A percentile compares a stretch with the other conserved stretches of the same genome.
phyloP scores from a whole-genome alignment of 2,888 invertebrate genomes.

The Troides oblongomaculatus region DNA sequence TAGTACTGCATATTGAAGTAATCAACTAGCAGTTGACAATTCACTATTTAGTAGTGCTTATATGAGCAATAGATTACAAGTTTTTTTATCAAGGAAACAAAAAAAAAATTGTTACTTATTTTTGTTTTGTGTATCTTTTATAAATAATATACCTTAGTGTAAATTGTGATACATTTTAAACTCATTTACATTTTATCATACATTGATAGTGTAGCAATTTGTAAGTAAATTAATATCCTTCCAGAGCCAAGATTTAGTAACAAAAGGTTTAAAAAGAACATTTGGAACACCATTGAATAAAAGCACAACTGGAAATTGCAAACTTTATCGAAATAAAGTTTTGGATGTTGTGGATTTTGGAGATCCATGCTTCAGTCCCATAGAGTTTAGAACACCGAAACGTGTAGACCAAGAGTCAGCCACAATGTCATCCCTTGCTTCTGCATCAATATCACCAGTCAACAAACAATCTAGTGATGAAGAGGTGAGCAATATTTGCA shows the following conservation, averaged over 20 bases:
- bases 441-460: slow-evolving; percentile 64
- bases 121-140: too few species aligned
- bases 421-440: slow-evolving; percentile 58
- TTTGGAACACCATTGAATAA: slow-evolving; percentile 66
- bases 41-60: too few species aligned
- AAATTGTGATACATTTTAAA: too few species aligned
- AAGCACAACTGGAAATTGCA: slow-evolving; percentile 39
- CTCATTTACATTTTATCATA: too few species aligned
- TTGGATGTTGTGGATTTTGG: slow-evolving; percentile 65
- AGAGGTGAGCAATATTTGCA: slow-evolving; percentile 48
- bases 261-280: slow-evolving; percentile 69
- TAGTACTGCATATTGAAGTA: too few species aligned
- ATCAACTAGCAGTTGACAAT: too few species aligned
- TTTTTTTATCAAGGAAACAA: too few species aligned
- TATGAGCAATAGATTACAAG: too few species aligned
- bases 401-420: slow-evolving; percentile 46
- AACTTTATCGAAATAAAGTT: slow-evolving; percentile 63
- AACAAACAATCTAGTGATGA: slow-evolving; percentile 66
- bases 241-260: slow-evolving; percentile 55
- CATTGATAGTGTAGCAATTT: too few species aligned
- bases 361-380: slow-evolving; percentile 67
- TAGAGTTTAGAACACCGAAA: slow-evolving; percentile 61
- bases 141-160: too few species aligned
- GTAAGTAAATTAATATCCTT: slow-evolving; percentile 3
- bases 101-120: too few species aligned